A percentile compares a stretch with the other conserved stretches of the same genome.
These are phyloP conservation scores for Augiades crinisus DNA, from an alignment of 2,888 invertebrate genomes.

Conservation along the genomic window DNA sequence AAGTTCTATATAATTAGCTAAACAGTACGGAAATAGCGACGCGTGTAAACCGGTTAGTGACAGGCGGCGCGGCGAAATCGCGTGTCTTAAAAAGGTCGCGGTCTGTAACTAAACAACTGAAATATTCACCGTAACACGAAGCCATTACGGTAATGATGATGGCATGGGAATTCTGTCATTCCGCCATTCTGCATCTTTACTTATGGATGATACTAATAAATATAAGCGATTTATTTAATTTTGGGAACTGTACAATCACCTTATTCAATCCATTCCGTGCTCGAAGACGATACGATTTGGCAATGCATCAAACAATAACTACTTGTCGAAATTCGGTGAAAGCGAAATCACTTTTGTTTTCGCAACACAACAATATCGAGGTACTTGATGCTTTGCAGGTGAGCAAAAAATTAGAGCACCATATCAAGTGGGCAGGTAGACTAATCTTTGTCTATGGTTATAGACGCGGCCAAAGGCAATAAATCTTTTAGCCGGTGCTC, in stretches of 20 bases:
- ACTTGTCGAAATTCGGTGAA: conserved; percentile 3
- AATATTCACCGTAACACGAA: conserved; percentile 69
- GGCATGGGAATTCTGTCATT: conserved; percentile 66
- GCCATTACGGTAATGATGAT: conserved; percentile 74
- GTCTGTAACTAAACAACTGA: conserved; percentile 70
- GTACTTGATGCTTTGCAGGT: conserved; percentile 43
- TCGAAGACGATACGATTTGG: background rate
- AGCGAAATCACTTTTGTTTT: conserved; percentile 54
- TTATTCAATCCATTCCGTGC: background rate
- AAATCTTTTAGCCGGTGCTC: conserved; percentile 71
- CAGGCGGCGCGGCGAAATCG: conserved; percentile 43
- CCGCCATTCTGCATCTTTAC: conserved; percentile 40
- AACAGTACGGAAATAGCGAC: conserved; percentile 22
- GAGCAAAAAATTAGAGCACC: conserved; percentile 46
- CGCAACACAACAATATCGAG: conserved; percentile 53
- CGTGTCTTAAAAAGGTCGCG: conserved; percentile 53
- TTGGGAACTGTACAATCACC: conserved; percentile 15
- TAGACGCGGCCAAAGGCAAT: conserved; percentile 61
- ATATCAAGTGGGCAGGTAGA: conserved; percentile 49
- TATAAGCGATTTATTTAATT: conserved; percentile 22
- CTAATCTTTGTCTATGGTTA: conserved; percentile 44
- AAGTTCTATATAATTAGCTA: conserved; percentile 20
- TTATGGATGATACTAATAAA: conserved; percentile 26
- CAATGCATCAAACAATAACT: conserved; percentile 15
- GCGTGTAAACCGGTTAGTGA: conserved; percentile 22